Base-by-base conservation (phyloP, 2,113 vertebrate genomes). In the Pipa parva region DNA sequence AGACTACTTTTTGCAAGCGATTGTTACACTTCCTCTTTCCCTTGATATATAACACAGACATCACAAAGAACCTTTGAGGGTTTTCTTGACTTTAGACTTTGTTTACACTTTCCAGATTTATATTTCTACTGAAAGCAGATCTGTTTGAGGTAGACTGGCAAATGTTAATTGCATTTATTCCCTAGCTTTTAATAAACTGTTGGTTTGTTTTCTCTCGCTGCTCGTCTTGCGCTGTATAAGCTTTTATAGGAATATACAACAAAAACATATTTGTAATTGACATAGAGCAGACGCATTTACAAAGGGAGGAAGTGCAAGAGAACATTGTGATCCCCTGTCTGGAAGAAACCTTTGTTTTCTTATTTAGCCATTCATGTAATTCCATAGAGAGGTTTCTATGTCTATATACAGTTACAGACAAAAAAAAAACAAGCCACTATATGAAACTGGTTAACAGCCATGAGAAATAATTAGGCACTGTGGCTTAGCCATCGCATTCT, bases 211-310 rank as follows among this genome's bases (percentile, higher is more conserved):
- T 5, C 54, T 31, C 12, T 18, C 27, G 24, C 66, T 24, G 58
- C 1, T 29, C 31, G 66, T 70, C 52, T 58, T 54, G 33, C 12
- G 24, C 10, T 29, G 37, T 12, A 31, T 61, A 26, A 69, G 42
- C 57, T 36, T 60, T 50, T 29, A 61, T 22, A 60, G 48, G 54
- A 45, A 20, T 49, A 46, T 60, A 61, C 46, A 54, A 70, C 66
- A 61, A 20, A 70, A 54, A 37, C 57, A 61, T 39, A 42, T 61
- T 46, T 51, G 29, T 46, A 21, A 17, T 13, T 61, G 66, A 70
- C 48, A 61, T 29, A 52, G 36, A 61, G 26, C 66, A 70, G 66
- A 70, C 26, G 48, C 33, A 36, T 22, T 54, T 3, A n/a, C 25
- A 57, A 46, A 12, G 11, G 25, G 29, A 50, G 21, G 64, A 49